phyloP scores from a whole-genome alignment of 2,797 vertebrate species.

The Dicrostonyx torquatus region DNA sequence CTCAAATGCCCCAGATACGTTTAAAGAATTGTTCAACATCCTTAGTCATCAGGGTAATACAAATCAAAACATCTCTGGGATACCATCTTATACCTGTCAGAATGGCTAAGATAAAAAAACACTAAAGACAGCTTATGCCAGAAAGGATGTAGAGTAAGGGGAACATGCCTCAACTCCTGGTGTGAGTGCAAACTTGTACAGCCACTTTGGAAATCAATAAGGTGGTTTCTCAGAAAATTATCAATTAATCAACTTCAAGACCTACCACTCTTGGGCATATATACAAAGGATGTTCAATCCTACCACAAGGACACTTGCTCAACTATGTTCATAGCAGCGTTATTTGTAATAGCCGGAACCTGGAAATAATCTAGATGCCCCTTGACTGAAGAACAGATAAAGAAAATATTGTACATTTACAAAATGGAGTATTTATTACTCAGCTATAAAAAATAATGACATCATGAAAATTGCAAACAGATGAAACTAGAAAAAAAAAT shows the following conservation, averaged over 20 bases:
- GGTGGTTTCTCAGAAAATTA: background rate
- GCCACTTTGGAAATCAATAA: too few relatives aligned
- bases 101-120: too few relatives aligned
- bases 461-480: background rate
- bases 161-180: too few relatives aligned
- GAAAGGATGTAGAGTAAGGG: too few relatives aligned
- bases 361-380: background rate
- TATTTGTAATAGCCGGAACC: background rate
- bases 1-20: too few relatives aligned
- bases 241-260: background rate
- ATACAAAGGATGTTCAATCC: background rate
- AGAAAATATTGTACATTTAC: background rate
- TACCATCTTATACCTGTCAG: too few relatives aligned
- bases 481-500: background rate
- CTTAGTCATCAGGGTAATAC: too few relatives aligned
- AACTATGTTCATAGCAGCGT: background rate
- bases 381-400: background rate
- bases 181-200: too few relatives aligned
- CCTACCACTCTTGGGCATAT: background rate
- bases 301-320: background rate
- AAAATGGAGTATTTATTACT: background rate
- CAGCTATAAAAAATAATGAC: background rate
- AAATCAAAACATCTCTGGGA: too few relatives aligned
- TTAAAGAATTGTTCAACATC: too few relatives aligned
- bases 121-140: too few relatives aligned